Conservation (phyloP, 1,140 invertebrate species). For the Zaprionus ghesquierei region DNA sequence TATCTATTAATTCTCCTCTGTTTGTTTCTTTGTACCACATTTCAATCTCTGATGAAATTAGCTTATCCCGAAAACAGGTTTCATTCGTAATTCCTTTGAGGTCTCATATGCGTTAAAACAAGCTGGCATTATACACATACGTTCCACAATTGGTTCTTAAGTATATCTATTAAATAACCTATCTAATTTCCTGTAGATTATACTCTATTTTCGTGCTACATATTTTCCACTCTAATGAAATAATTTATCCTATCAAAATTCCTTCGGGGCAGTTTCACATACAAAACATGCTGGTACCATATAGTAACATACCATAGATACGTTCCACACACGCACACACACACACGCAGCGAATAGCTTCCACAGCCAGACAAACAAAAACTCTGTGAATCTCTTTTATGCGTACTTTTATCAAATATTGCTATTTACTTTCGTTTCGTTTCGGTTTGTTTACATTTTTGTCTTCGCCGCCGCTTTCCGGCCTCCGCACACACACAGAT, state of each 20-base stretch:
- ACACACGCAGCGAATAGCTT: slow-evolving; percentile 13
- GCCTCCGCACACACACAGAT: slow-evolving; percentile 28
- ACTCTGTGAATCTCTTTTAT: slow-evolving; percentile 65
- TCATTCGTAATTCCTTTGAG: neutral
- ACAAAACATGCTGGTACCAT: neutral
- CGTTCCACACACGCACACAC: slow-evolving; percentile 28
- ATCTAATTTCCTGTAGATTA: neutral
- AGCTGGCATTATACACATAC: too few species aligned
- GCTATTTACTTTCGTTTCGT: slow-evolving; percentile 55
- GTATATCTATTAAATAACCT: neutral
- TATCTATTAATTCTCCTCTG: too few species aligned
- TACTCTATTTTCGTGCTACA: neutral
- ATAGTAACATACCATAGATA: neutral
- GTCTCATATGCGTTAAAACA: too few species aligned
- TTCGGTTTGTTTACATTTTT: slow-evolving; percentile 73
- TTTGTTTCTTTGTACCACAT: slow-evolving; percentile 15
- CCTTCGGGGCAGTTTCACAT: slow-evolving; percentile 9
- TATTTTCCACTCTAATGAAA: neutral
- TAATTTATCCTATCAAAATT: slow-evolving; percentile 13
- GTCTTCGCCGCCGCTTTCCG: slow-evolving; percentile 69
- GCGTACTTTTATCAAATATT: slow-evolving; percentile 73
- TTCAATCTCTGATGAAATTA: slow-evolving; percentile 64
- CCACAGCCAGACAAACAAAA: slow-evolving; percentile 38
- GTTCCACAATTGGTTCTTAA: too few species aligned
- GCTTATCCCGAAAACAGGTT: neutral